Conservation (phyloP, 2,888 invertebrate species). For the Parnassius glacialis region DNA sequence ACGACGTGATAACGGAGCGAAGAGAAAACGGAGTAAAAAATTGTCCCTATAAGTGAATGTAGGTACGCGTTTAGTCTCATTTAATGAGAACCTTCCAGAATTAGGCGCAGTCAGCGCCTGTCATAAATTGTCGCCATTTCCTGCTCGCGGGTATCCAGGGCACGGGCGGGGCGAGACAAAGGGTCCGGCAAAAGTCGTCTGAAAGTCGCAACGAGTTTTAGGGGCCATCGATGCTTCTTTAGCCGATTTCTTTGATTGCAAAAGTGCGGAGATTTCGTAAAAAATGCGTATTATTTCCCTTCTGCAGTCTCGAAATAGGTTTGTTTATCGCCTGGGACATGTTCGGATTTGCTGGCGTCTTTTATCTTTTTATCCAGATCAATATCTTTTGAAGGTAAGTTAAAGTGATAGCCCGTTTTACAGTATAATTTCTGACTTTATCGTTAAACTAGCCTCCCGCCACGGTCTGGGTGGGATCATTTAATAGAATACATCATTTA, state of each 20-base stretch:
- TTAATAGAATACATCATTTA: too few relatives aligned
- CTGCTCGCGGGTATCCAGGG: conserved; percentile 30
- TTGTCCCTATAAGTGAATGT: conserved; percentile 67
- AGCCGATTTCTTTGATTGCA: conserved; percentile 62
- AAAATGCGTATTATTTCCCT: conserved; percentile 12
- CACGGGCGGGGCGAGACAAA: conserved; percentile 37
- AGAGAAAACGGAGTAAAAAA: conserved; percentile 40
- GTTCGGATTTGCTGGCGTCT: not conserved
- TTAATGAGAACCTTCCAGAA: conserved; percentile 71
- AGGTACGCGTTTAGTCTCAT: conserved; percentile 60
- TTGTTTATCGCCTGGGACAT: conserved; percentile 28
- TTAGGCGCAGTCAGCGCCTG: conserved; percentile 66
- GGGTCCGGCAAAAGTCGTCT: conserved; percentile 59
- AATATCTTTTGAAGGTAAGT: too few relatives aligned
- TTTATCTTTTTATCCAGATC: not conserved
- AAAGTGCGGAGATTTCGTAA: conserved; percentile 40
- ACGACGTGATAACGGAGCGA: conserved; percentile 33
- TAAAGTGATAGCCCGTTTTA: too few relatives aligned
- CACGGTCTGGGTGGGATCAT: too few relatives aligned
- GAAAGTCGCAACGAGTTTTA: conserved; percentile 53
- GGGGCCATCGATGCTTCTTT: conserved; percentile 51
- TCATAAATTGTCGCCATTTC: conserved; percentile 75
- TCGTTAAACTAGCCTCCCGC: too few relatives aligned
- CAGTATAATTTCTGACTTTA: too few relatives aligned
- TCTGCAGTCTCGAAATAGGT: conserved; percentile 26